Percentiles rank a stretch among this genome's conserved stretches.
Conservation (phyloP, 2,888 invertebrate genomes). For the Margaritifera margaritifera region DNA sequence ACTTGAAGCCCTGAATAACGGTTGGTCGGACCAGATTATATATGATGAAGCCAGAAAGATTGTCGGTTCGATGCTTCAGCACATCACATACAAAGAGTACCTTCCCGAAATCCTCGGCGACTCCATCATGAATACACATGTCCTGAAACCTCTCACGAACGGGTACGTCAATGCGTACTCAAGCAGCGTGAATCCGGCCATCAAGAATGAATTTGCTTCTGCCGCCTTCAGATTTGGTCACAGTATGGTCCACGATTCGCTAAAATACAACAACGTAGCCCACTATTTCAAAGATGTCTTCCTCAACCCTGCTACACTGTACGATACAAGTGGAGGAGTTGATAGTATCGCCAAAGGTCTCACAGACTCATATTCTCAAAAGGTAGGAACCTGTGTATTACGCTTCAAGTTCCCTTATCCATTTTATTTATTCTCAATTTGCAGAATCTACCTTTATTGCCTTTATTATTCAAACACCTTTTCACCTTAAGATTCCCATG, state of each 20-base stretch:
- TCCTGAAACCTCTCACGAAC: neutral
- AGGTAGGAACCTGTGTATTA: neutral
- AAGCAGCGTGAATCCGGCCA: neutral
- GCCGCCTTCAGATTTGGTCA: constrained; percentile 1
- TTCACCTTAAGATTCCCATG: too few species aligned
- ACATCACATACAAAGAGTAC: constrained; percentile 68
- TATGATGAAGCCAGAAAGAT: constrained; percentile 9
- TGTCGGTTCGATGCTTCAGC: constrained; percentile 6
- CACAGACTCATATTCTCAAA: neutral
- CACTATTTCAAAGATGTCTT: neutral
- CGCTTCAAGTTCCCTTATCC: too few species aligned
- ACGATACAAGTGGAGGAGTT: neutral
- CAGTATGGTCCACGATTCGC: neutral
- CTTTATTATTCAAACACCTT: too few species aligned
- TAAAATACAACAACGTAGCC: neutral
- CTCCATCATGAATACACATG: neutral
- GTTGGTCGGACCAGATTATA: constrained; percentile 3
- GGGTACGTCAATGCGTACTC: neutral
- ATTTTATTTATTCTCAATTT: too few species aligned
- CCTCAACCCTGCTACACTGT: neutral
- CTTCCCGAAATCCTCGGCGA: constrained; percentile 5
- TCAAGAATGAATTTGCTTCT: neutral
- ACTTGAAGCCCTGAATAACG: constrained; percentile 78
- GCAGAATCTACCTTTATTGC: too few species aligned
- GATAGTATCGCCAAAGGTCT: neutral